A percentile compares a stretch with the other conserved stretches of the same genome.
These are phyloP conservation scores for Euplexia lucipara DNA, from an alignment of 2,888 invertebrate genomes.

Conservation along the genomic window DNA sequence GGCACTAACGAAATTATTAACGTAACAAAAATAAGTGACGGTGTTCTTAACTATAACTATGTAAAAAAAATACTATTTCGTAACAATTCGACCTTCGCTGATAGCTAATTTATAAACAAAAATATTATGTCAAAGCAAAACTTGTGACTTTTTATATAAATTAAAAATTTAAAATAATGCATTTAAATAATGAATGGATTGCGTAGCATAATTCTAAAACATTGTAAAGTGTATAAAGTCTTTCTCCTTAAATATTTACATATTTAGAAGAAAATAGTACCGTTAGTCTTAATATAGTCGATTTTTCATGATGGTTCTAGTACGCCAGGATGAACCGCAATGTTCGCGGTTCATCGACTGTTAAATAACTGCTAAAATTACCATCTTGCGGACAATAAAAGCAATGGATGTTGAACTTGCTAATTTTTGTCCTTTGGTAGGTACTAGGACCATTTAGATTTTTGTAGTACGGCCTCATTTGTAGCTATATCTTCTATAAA, in stretches of 20 bases:
- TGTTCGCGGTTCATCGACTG: neutral
- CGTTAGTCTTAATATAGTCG: slow-evolving; percentile 39
- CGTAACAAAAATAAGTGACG: slow-evolving; percentile 16
- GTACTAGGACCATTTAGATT: slow-evolving; percentile 34
- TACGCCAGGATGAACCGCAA: slow-evolving; percentile 1
- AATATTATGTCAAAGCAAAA: slow-evolving; percentile 37
- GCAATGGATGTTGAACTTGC: slow-evolving; percentile 10
- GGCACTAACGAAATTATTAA: neutral
- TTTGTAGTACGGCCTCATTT: slow-evolving; percentile 59
- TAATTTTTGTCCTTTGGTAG: slow-evolving; percentile 24
- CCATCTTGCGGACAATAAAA: neutral
- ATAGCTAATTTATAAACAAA: slow-evolving; percentile 38
- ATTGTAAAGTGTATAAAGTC: slow-evolving; percentile 86
- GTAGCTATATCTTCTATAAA: slow-evolving; percentile 50
- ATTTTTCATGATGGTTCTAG: slow-evolving; percentile 40
- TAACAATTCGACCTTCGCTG: slow-evolving; percentile 46
- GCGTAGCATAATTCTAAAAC: slow-evolving; percentile 90
- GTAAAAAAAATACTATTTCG: slow-evolving; percentile 34
- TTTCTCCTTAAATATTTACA: slow-evolving; percentile 58
- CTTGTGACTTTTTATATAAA: slow-evolving; percentile 46
- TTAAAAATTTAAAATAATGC: slow-evolving; percentile 62
- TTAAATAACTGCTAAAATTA: neutral
- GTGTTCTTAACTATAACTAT: slow-evolving; percentile 35
- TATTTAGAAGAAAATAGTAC: slow-evolving; percentile 52
- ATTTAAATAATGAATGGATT: slow-evolving; percentile 74